Conservation (phyloP, 2,888 invertebrate genomes). For the Clunio marinus region DNA sequence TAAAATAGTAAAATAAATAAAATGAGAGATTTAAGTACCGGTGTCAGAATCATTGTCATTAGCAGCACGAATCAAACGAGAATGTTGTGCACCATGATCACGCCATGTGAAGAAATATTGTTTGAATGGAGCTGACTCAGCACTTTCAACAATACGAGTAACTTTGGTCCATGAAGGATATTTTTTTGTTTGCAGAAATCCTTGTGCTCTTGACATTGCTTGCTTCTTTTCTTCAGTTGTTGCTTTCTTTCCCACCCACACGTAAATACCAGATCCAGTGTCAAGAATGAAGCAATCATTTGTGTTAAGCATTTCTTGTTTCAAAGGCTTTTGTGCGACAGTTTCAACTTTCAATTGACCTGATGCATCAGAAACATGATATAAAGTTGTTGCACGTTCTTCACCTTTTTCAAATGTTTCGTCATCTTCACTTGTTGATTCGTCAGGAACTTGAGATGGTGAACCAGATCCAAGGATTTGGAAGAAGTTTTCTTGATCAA, state of each 20-base stretch:
- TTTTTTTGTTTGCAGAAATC: constrained; percentile 60
- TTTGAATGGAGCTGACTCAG: constrained; percentile 81
- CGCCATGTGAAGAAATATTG: constrained; percentile 83
- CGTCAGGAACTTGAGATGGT: constrained; percentile 64
- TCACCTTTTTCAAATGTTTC: constrained; percentile 65
- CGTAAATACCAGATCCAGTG: constrained; percentile 73
- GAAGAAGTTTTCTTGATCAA: constrained; percentile 70
- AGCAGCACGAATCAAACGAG: constrained; percentile 55
- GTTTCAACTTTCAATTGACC: constrained; percentile 64
- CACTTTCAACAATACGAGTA: constrained; percentile 71
- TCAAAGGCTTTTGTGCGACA: constrained; percentile 66
- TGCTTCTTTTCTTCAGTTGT: constrained; percentile 52
- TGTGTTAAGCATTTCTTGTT: constrained; percentile 57
- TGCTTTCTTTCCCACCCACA: constrained; percentile 78
- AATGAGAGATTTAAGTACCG: too few species aligned
- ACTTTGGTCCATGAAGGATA: constrained; percentile 69
- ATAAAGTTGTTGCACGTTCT: constrained; percentile 61
- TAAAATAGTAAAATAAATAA: too few species aligned
- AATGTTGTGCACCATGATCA: constrained; percentile 60
- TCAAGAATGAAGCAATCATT: constrained; percentile 75
- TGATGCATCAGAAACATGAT: constrained; percentile 65
- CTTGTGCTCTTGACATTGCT: constrained; percentile 43
- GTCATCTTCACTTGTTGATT: constrained; percentile 71
- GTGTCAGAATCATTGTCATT: constrained; percentile 46
- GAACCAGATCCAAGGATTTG: constrained; percentile 72